phyloP scores from a whole-genome alignment of 2,888 invertebrate species.

The Andrena fulva region DNA sequence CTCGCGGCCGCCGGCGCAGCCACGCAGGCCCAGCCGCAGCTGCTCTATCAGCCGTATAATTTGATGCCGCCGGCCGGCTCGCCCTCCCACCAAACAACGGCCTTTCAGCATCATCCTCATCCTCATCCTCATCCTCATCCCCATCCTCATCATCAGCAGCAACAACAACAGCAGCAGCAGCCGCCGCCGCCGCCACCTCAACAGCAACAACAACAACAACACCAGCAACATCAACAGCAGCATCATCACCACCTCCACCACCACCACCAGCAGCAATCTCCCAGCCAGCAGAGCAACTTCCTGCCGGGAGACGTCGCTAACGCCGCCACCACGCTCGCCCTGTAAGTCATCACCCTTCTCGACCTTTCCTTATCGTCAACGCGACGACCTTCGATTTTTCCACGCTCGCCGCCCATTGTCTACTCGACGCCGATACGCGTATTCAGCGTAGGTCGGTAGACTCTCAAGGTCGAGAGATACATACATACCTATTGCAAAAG shows the following conservation, averaged over 20 bases:
- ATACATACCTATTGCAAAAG: too few relatives aligned
- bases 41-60: conserved; percentile 83
- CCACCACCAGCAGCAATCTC: conserved; percentile 67
- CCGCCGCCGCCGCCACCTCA: too few relatives aligned
- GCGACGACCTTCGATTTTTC: too few relatives aligned
- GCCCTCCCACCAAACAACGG: conserved; percentile 72
- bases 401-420: too few relatives aligned
- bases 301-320: conserved; percentile 70
- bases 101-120: conserved; percentile 76
- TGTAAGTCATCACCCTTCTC: conserved; percentile 72
- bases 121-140: conserved; percentile 71
- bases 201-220: conserved; percentile 61
- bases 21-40: conserved; percentile 78
- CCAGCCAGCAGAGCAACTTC: conserved; percentile 72
- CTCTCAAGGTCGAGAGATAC: too few relatives aligned
- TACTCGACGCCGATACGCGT: too few relatives aligned
- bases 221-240: conserved; percentile 48
- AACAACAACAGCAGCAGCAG: conserved; percentile 62
- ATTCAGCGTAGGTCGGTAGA: too few relatives aligned
- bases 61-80: conserved; percentile 78
- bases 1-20: conserved; percentile 67
- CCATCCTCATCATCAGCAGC: conserved; percentile 63
- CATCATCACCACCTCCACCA: conserved; percentile 61
- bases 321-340: conserved; percentile 68
- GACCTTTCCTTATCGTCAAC: too few relatives aligned